Evolutionary conservation across 2,797 vertebrate genomes (phyloP).

Genomic region (Cygnus olor): DNA sequence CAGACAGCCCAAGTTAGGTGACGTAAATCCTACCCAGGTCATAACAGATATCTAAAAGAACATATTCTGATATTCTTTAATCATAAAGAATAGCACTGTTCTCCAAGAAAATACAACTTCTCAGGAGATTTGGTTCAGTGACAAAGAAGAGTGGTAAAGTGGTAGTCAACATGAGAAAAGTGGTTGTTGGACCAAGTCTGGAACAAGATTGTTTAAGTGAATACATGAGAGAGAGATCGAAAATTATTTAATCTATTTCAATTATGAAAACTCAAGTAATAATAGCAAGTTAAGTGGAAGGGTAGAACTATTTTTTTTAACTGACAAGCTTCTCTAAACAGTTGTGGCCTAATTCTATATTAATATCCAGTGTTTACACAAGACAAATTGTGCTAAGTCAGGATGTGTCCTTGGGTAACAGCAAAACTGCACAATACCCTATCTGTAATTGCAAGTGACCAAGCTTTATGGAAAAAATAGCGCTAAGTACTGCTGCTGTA

Average conservation of each 20-base stretch:
- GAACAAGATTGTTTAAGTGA: not conserved
- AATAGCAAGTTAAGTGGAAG: not conserved
- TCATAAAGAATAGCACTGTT: not conserved
- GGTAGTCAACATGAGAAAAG: not conserved
- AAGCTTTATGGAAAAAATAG: not conserved
- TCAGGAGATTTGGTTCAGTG: not conserved
- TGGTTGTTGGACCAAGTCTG: not conserved
- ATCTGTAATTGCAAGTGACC: not conserved
- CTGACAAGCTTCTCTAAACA: not conserved
- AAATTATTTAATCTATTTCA: not conserved
- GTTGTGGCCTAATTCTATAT: not conserved
- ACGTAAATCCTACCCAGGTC: not conserved
- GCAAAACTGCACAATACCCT: not conserved
- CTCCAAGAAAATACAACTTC: not conserved
- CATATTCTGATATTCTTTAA: not conserved
- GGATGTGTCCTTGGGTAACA: not conserved
- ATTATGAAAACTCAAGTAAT: not conserved
- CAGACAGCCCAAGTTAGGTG: not conserved
- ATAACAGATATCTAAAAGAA: not conserved
- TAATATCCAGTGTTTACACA: not conserved
- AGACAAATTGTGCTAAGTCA: not conserved
- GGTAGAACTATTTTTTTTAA: not conserved
- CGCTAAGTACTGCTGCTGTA: not conserved
- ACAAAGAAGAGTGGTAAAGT: not conserved
- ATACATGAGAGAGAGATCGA: not conserved